Evolutionary conservation across 1,140 invertebrate species (phyloP), one percentile per base, ranked within the genome.

Genomic region (Phymorhynchus buccinoides): DNA sequence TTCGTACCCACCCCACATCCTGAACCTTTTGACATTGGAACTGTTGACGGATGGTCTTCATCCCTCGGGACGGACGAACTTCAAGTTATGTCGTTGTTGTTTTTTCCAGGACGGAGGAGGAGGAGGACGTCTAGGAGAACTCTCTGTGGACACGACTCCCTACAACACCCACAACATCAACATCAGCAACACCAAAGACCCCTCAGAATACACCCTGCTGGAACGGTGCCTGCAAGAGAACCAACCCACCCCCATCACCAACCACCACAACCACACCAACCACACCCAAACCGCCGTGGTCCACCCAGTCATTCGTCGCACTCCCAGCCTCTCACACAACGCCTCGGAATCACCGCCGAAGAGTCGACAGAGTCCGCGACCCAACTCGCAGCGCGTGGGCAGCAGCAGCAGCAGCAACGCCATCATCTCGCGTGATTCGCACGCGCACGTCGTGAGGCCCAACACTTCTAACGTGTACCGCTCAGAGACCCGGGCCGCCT

Each of bases 401-500:
- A 71, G n/a, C n/a, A n/a, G n/a, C n/a, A n/a, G n/a, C n/a, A n/a
- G n/a, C n/a, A 79, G 0, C 35, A 18, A 37, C 27, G n/a, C n/a
- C n/a, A n/a, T n/a, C n/a, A n/a, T n/a, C n/a, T n/a, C n/a, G n/a
- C 39, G 39, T 16, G 42, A 16, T 27, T 16, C 30, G 22, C 44
- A 56, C 44, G 44, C 22, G 37, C 39, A 3, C 32, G 7, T 3
- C 56, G 41, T 18, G 62, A 30, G 48, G 41, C 71, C 42, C 18
- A 44, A n/a, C n/a, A 52, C 71, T 18, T 35, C 83, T 66, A 79
- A 84, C 77, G 3, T 83, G 22, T 86, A 86, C 85, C 86, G 84
- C 56, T 68, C 85, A 3, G 87, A 89, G 80, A 88, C 80, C 48
- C 84, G 85, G 14, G 75, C 80, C 16, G 77, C 84, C 86, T 86